Conservation (phyloP, 2,797 vertebrate genomes). For the Pseudotriccus pelzelni region DNA sequence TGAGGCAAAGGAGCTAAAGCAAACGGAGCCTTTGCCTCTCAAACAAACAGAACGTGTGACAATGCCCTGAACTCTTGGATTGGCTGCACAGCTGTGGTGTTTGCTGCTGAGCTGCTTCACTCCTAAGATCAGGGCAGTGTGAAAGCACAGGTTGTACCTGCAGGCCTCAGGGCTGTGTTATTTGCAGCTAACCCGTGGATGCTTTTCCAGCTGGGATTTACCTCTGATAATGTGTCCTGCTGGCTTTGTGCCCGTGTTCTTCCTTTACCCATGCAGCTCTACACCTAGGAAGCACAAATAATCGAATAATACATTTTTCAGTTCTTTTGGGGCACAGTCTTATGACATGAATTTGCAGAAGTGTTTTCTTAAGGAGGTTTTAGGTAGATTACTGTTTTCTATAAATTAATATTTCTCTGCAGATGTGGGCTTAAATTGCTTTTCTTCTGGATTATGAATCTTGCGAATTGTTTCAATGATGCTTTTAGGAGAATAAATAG, state of each 20-base stretch:
- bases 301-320: background rate
- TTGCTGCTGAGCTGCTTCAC: fast-evolving
- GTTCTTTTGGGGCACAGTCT: background rate
- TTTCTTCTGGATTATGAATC: background rate
- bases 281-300: background rate
- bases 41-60: background rate
- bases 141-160: background rate
- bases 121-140: background rate
- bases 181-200: background rate
- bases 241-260: background rate
- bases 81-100: background rate
- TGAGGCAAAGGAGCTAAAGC: background rate
- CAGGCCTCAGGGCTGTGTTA: fast-evolving
- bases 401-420: conserved; percentile 17
- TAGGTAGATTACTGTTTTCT: conserved; percentile 23
- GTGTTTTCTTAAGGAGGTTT: background rate
- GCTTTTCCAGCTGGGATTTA: background rate
- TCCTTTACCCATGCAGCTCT: background rate
- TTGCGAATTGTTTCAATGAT: conserved; percentile 7
- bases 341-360: background rate
- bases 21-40: background rate
- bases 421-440: background rate
- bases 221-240: background rate
- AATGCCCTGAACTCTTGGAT: background rate
- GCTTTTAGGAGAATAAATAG: conserved; percentile 44